A percentile compares a stretch with the other conserved stretches of the same genome.
phyloP scores from a whole-genome alignment of 2,888 invertebrate genomes.

The Seira ritae region DNA sequence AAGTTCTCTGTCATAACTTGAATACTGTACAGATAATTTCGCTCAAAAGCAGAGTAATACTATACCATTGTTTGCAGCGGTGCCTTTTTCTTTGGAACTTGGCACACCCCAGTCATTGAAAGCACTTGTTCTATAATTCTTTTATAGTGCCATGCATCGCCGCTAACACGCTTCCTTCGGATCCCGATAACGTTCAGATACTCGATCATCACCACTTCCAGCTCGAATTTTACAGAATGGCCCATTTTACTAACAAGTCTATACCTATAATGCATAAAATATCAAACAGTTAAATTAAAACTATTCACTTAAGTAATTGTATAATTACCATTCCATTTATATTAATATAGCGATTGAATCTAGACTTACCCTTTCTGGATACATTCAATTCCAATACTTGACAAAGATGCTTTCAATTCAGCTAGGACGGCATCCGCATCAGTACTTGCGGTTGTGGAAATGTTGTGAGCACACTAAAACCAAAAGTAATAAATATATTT shows the following conservation, averaged over 20 bases:
- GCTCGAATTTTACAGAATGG: slow-evolving; percentile 68
- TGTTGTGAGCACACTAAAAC: slow-evolving; percentile 67
- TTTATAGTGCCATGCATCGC: slow-evolving; percentile 89
- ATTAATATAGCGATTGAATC: neutral
- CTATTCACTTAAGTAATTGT: neutral
- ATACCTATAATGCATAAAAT: slow-evolving; percentile 67
- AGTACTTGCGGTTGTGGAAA: slow-evolving; percentile 68
- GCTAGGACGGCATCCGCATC: slow-evolving; percentile 70
- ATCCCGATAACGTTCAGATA: slow-evolving; percentile 69
- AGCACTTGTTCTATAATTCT: slow-evolving; percentile 85
- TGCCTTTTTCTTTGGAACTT: slow-evolving; percentile 54
- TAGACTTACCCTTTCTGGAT: slow-evolving; percentile 70
- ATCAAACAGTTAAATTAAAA: slow-evolving; percentile 18
- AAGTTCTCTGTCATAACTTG: too few relatives aligned
- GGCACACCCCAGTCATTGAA: slow-evolving; percentile 77
- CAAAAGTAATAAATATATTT: slow-evolving; percentile 1
- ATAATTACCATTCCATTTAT: too few relatives aligned
- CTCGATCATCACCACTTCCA: slow-evolving; percentile 72
- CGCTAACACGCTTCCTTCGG: slow-evolving; percentile 84
- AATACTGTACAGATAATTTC: neutral
- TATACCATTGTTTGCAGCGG: slow-evolving; percentile 70
- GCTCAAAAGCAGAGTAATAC: neutral
- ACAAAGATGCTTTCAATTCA: slow-evolving; percentile 68
- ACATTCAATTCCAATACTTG: slow-evolving; percentile 70
- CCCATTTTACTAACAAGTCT: slow-evolving; percentile 69